Percentiles rank a stretch among this genome's conserved stretches.
Evolutionary conservation across 1,140 invertebrate genomes (phyloP).

Genomic region (Myzus persicae): DNA sequence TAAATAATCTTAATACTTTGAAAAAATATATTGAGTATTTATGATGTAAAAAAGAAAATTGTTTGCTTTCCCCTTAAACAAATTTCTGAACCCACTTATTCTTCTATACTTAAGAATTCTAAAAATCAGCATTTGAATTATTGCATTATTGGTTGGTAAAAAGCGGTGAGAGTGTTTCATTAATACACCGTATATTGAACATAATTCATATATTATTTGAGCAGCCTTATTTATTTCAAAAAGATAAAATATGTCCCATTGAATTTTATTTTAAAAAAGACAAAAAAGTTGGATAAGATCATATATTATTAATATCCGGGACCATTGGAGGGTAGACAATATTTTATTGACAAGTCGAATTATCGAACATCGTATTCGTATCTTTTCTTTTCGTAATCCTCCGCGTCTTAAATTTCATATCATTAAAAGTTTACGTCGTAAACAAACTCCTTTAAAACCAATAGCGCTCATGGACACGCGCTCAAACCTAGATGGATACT

Average conservation of each 20-base stretch:
- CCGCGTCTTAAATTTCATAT: slow-evolving; percentile 7
- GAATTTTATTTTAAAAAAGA: neutral
- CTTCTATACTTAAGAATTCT: neutral
- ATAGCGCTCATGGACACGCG: neutral
- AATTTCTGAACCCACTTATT: no score
- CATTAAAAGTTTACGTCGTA: slow-evolving; percentile 44
- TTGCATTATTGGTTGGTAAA: neutral
- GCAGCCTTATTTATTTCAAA: neutral
- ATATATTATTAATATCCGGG: neutral
- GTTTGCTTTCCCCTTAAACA: no score
- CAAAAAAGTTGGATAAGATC: neutral
- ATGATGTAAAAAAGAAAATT: no score
- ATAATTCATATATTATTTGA: neutral
- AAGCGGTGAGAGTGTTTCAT: neutral
- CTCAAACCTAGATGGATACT: neutral
- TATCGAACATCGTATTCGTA: neutral
- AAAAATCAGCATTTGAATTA: neutral
- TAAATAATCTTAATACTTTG: no score
- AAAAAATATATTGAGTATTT: no score
- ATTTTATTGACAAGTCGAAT: slow-evolving; percentile 47
- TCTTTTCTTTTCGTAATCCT: neutral
- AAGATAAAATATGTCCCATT: neutral
- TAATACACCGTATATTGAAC: neutral
- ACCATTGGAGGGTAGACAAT: neutral
- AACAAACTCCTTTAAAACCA: slow-evolving; percentile 39